Evolutionary conservation across 2,113 vertebrate genomes (phyloP), one percentile per base, ranked within the genome.

Genomic region (Pachyramphus minor): DNA sequence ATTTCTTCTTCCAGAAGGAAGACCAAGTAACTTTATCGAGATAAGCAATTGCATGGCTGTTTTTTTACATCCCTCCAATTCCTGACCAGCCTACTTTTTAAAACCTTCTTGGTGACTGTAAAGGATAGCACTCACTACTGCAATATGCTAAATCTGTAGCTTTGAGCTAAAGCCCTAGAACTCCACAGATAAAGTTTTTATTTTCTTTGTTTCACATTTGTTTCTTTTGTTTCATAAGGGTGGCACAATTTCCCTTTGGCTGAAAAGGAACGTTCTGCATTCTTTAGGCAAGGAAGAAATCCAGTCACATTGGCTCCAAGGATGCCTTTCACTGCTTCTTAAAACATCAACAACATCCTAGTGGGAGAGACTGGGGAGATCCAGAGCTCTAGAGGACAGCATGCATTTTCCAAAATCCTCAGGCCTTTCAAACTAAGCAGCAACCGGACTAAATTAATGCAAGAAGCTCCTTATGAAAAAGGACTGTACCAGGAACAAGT

Each of bases 301-400:
- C 81, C 95, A 94, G 85, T 94, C 49, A 30, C 5, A 4, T 47
- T 91, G 85, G 84, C 84, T 94, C 63, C 35, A 83, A 91, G 33
- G 75, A 89, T 56, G 87, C 72, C 55, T 96, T 94, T 96, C 82
- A 80, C 59, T 74, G 71, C 75, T 95, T 87, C 81, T 95, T 94
- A 74, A 89, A 91, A 67, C 72, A 92, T 83, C 60, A 90, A 90
- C 15, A 92, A 66, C 10, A 4, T 90, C 72, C 55, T 84, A 71
- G 68, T 44, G 55, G 60, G 79, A 77, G 39, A 66, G 6, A 52
- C 42, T 11, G 23, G 59, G 50, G 28, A 87, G 55, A 86, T 85
- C 42, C 76, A 92, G 27, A 68, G 27, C 67, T 84, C 59, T 50
- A 60, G 62, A 84, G 77, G 53, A 94, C 66, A 84, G 37, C 3